Evolutionary conservation across 2,888 invertebrate species (phyloP).

Genomic region (Hypsopygia costalis): DNA sequence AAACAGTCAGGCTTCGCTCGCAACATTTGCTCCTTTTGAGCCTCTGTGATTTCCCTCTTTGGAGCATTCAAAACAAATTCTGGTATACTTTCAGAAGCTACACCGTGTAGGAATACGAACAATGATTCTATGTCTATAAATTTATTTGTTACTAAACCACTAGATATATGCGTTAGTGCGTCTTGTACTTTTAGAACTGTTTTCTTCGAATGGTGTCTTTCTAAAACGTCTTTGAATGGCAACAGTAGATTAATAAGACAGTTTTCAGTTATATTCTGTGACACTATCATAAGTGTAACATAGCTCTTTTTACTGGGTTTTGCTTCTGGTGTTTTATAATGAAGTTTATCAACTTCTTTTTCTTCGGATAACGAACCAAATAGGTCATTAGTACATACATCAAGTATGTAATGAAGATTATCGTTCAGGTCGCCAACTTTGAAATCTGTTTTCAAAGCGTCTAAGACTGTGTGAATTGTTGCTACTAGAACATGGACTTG

Average conservation of each 20-base stretch:
- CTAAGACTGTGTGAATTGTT: slow-evolving; percentile 91
- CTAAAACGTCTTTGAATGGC: slow-evolving; percentile 90
- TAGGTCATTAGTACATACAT: slow-evolving; percentile 92
- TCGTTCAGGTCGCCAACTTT: slow-evolving; percentile 89
- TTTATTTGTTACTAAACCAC: slow-evolving; percentile 91
- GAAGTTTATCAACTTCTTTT: slow-evolving; percentile 93
- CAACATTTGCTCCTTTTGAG: slow-evolving; percentile 77
- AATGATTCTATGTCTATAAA: slow-evolving; percentile 86
- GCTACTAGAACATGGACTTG: slow-evolving; percentile 96
- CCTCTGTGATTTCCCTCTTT: slow-evolving; percentile 71
- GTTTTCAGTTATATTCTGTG: slow-evolving; percentile 88
- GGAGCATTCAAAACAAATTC: slow-evolving; percentile 81
- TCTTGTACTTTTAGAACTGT: slow-evolving; percentile 89
- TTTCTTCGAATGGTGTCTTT: slow-evolving; percentile 89
- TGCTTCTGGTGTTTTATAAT: slow-evolving; percentile 90
- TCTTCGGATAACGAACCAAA: slow-evolving; percentile 94
- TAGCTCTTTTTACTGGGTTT: slow-evolving; percentile 92
- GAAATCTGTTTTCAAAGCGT: slow-evolving; percentile 85
- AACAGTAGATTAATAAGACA: slow-evolving; percentile 87
- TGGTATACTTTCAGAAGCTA: slow-evolving; percentile 90
- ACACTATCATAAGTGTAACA: slow-evolving; percentile 90
- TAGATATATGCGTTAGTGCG: slow-evolving; percentile 87
- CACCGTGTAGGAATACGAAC: slow-evolving; percentile 90
- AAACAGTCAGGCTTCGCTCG: slow-evolving; percentile 86
- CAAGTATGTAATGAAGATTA: slow-evolving; percentile 87